A percentile compares a stretch with the other conserved stretches of the same genome.
Conservation (phyloP, 2,888 invertebrate species). For the Yponomeuta cagnagella region DNA sequence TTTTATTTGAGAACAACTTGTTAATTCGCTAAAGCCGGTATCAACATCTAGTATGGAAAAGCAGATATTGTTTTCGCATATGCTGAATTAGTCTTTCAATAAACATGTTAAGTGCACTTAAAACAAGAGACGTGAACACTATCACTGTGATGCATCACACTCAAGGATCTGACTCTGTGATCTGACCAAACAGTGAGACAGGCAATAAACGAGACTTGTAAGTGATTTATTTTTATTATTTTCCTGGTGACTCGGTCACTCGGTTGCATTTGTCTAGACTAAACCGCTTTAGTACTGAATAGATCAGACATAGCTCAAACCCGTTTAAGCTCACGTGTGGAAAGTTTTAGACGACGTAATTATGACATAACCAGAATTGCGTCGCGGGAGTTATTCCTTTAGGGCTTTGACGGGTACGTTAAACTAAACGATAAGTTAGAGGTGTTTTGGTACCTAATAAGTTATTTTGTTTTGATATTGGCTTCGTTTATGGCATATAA, state of each 20-base stretch:
- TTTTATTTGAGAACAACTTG: too few relatives aligned
- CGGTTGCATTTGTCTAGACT: background rate
- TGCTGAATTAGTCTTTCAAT: background rate
- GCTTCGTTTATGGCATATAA: too few relatives aligned
- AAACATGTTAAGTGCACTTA: too few relatives aligned
- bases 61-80: too few relatives aligned
- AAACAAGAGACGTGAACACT: too few relatives aligned
- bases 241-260: background rate
- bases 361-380: background rate
- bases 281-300: slow-evolving; percentile 1
- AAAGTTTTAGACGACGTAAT: background rate
- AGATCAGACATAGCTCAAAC: background rate
- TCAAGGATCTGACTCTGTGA: background rate
- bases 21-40: too few relatives aligned
- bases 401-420: background rate
- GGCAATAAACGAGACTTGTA: background rate
- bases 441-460: background rate
- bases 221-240: background rate
- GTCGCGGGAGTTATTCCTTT: background rate
- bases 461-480: too few relatives aligned
- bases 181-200: background rate
- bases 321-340: background rate
- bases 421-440: too few relatives aligned
- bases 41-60: too few relatives aligned
- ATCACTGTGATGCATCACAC: background rate